Conservation (phyloP, 2,888 invertebrate genomes). For the Sarcophaga variegata region DNA sequence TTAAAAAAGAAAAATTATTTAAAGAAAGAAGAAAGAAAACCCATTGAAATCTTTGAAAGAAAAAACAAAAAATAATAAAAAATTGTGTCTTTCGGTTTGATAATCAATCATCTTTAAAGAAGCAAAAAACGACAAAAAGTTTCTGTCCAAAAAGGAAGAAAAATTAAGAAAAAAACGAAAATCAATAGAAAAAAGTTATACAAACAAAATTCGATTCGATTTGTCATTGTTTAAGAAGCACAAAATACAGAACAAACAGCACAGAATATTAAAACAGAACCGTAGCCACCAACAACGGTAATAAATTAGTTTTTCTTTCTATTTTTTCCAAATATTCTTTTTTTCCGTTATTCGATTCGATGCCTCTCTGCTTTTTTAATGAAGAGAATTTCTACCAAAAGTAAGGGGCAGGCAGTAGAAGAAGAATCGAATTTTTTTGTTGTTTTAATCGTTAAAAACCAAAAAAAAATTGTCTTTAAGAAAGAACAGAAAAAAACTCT, state of each 20-base stretch:
- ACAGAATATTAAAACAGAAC: constrained; percentile 1
- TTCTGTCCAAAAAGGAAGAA: constrained; percentile 38
- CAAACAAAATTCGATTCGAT: constrained; percentile 72
- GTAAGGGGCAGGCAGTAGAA: background rate
- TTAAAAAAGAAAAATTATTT: background rate
- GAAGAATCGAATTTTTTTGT: constrained; percentile 15
- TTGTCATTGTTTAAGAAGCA: constrained; percentile 42
- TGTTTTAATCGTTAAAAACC: constrained; percentile 8
- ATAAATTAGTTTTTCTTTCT: constrained; percentile 36
- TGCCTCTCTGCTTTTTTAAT: constrained; percentile 6
- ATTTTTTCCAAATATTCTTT: background rate
- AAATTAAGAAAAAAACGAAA: constrained; percentile 28
- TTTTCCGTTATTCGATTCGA: background rate
- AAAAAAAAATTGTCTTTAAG: constrained; percentile 30
- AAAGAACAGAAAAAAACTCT: constrained; percentile 19
- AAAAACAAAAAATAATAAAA: background rate
- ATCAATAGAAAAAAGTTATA: constrained; percentile 69
- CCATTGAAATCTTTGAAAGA: too few relatives aligned
- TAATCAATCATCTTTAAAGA: background rate
- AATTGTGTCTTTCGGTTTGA: background rate
- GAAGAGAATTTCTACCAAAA: constrained; percentile 1
- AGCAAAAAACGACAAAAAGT: background rate
- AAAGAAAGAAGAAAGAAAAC: too few relatives aligned
- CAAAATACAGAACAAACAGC: too few relatives aligned
- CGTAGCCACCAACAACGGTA: constrained; percentile 72